Percentiles rank a stretch among this genome's conserved stretches.
These are phyloP conservation scores for Peromyscus leucopus DNA, from an alignment of 2,113 vertebrate genomes.

Conservation along the genomic window DNA sequence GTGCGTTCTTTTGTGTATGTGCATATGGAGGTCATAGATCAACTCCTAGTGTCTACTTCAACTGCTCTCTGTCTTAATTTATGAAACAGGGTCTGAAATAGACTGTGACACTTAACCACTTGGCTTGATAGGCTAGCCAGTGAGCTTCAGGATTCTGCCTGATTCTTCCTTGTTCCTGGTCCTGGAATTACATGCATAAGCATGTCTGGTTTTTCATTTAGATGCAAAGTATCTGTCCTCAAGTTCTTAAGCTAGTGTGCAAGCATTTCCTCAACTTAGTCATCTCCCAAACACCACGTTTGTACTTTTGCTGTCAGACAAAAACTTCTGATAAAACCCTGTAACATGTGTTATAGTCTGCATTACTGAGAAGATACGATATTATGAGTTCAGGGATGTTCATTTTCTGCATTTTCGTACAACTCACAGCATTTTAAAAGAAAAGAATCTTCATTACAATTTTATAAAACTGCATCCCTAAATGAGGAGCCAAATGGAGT, in stretches of 20 bases:
- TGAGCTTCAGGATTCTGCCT: background rate
- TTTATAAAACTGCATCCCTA: background rate
- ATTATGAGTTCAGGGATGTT: background rate
- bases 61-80: background rate
- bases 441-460: background rate
- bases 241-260: background rate
- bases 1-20: background rate
- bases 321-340: background rate
- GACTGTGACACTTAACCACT: background rate
- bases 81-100: background rate
- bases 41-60: too few species aligned
- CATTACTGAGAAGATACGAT: background rate
- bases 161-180: background rate
- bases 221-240: background rate
- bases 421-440: background rate
- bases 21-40: background rate
- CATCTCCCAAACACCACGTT: background rate
- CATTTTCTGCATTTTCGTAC: background rate
- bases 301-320: background rate
- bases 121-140: background rate
- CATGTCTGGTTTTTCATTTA: too few species aligned
- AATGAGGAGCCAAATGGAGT: background rate
- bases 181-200: background rate
- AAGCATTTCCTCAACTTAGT: background rate
- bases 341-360: background rate